These are phyloP conservation scores for Magallana ariakensis DNA, from an alignment of 1,140 invertebrate species.

Conservation along the genomic window DNA sequence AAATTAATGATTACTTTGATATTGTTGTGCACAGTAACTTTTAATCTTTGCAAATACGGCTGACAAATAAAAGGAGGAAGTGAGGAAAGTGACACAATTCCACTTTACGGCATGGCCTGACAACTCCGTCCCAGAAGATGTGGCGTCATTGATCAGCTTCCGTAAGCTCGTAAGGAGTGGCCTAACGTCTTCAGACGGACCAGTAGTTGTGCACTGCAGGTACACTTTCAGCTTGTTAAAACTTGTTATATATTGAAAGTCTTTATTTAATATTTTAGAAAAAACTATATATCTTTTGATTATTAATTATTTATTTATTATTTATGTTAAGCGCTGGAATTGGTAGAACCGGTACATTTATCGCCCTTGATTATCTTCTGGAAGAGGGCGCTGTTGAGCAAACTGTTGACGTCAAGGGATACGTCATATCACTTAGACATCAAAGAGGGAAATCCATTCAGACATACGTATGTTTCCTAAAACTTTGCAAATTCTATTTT, in stretches of 20 bases:
- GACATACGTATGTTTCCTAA: not conserved
- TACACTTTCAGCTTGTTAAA: not conserved
- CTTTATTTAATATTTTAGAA: too few relatives aligned
- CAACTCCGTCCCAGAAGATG: not conserved
- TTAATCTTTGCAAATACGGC: too few relatives aligned
- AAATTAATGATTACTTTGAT: too few relatives aligned
- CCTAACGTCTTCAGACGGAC: not conserved
- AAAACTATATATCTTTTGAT: too few relatives aligned
- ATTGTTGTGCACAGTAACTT: too few relatives aligned
- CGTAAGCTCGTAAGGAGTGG: not conserved
- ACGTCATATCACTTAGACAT: not conserved
- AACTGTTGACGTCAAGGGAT: not conserved
- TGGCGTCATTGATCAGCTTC: not conserved
- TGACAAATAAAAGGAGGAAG: not conserved
- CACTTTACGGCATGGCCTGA: not conserved
- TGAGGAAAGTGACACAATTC: not conserved
- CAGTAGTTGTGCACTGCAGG: not conserved
- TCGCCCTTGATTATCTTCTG: not conserved
- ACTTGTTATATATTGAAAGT: too few relatives aligned
- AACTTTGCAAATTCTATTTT: too few relatives aligned
- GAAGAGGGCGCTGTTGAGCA: constrained; percentile 23
- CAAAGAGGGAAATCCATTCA: not conserved
- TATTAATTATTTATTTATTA: too few relatives aligned
- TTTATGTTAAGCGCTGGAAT: not conserved
- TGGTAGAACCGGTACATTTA: not conserved